Conservation (phyloP, 2,888 invertebrate species). For the Cryptophagus acutangulus region DNA sequence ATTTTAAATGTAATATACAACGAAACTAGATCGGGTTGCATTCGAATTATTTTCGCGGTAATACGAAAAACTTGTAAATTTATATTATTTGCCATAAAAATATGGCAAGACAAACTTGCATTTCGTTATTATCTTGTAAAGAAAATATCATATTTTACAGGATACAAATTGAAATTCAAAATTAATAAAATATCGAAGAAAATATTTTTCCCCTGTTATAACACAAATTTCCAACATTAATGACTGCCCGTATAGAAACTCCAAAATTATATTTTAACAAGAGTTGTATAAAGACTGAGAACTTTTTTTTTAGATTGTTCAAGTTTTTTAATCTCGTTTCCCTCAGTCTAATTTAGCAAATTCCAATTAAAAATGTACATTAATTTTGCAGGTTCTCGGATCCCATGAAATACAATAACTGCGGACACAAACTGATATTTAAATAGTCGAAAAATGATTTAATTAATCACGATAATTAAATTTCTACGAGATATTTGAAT, state of each 20-base stretch:
- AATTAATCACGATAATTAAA: too few relatives aligned
- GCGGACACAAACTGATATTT: too few relatives aligned
- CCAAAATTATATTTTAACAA: slow-evolving; percentile 20
- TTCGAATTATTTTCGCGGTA: slow-evolving; percentile 6
- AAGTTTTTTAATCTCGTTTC: slow-evolving; percentile 28
- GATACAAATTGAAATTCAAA: too few relatives aligned
- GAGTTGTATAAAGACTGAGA: slow-evolving; percentile 12
- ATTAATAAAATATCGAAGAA: too few relatives aligned
- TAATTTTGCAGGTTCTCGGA: slow-evolving; percentile 27
- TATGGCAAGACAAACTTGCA: too few relatives aligned
- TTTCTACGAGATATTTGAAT: too few relatives aligned
- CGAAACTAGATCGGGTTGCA: slow-evolving; percentile 3
- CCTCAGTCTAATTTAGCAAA: slow-evolving; percentile 26
- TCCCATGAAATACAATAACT: too few relatives aligned
- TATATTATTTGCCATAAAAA: slow-evolving; percentile 1
- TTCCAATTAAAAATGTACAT: slow-evolving; percentile 30
- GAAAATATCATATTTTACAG: too few relatives aligned
- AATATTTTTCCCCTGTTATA: too few relatives aligned
- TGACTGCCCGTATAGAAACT: slow-evolving; percentile 16
- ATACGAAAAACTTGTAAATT: not conserved
- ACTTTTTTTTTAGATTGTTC: slow-evolving; percentile 21
- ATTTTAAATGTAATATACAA: slow-evolving; percentile 16
- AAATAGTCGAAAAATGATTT: too few relatives aligned
- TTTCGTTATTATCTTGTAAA: too few relatives aligned
- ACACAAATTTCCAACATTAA: too few relatives aligned